Percentiles rank a stretch among this genome's conserved stretches.
These are phyloP conservation scores for Solea solea DNA, from an alignment of 2,113 vertebrate genomes.

Conservation along the genomic window DNA sequence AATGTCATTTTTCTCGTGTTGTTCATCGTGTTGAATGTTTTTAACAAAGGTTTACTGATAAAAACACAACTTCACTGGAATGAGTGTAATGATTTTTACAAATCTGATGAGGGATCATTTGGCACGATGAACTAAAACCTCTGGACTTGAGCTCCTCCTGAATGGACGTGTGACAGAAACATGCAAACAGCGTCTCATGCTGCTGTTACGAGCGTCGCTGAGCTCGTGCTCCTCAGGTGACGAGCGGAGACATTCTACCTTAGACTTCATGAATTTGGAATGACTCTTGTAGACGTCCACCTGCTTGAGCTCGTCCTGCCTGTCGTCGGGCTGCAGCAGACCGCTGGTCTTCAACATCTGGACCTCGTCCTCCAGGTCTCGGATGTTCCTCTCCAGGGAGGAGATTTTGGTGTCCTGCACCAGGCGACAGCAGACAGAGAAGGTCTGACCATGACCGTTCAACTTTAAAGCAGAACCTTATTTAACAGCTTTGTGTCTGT, in stretches of 20 bases:
- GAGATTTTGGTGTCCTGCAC: slow-evolving; percentile 97
- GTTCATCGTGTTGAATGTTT: too few relatives aligned
- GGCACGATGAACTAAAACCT: too few relatives aligned
- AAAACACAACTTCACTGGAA: too few relatives aligned
- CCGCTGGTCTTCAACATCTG: slow-evolving; percentile 97
- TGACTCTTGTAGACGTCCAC: slow-evolving; percentile 99
- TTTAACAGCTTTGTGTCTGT: too few relatives aligned
- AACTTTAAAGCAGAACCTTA: not conserved
- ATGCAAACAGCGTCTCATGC: not conserved
- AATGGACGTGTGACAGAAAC: slow-evolving; percentile 11
- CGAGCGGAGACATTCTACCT: slow-evolving; percentile 83
- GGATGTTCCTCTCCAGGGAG: slow-evolving; percentile 95
- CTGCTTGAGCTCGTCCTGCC: slow-evolving; percentile 95
- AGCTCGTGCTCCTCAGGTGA: slow-evolving; percentile 22
- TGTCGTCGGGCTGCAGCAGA: slow-evolving; percentile 89
- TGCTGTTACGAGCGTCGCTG: slow-evolving; percentile 27
- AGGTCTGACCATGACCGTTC: slow-evolving; percentile 16
- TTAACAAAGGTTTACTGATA: too few relatives aligned
- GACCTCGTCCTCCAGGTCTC: slow-evolving; percentile 98
- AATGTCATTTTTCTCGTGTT: too few relatives aligned
- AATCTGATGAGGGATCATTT: too few relatives aligned
- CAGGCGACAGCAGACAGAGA: slow-evolving; percentile 60
- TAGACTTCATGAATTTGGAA: slow-evolving; percentile 98
- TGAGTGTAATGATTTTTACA: too few relatives aligned
- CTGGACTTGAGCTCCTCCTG: not conserved